Base-by-base conservation (phyloP, 2,797 vertebrate genomes). In the Eleutherodactylus coqui region DNA sequence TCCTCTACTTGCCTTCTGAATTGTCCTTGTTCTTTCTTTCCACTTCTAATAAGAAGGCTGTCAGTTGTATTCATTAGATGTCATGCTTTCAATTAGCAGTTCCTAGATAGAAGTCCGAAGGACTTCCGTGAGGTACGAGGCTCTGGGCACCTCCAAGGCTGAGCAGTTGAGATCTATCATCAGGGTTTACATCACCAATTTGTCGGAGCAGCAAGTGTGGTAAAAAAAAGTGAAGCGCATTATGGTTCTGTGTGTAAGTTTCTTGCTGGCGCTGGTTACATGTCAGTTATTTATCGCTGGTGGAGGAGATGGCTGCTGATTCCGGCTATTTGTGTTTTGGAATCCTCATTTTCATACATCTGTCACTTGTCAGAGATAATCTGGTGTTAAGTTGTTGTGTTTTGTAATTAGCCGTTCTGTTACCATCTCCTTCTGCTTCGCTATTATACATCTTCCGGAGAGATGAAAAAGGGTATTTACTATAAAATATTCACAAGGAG, bases 331-430 rank as follows among this genome's bases (percentile, higher is more conserved):
- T 86, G 69, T 82, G 85, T 78, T 87, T 87, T 87, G 85, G 85
- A 87, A 36, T 87, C 60, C 80, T 83, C 62, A 76, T 79, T 78
- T 83, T 72, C 79, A 34, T 87, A 41, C 85, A 87, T 82, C 85
- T 87, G 85, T 87, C 85, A 83, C 85, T 78, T 87, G 85, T 87
- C 85, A 87, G 85, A 47, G 75, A 87, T 83, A 87, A 87, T 87
- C 85, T 87, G 85, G 27, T 83, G 85, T 70, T 83, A 87, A 87
- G 64, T 83, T 83, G 75, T 87, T 87, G 85, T 87, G 80, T 87
- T 87, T 83, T 83, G 55, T 83, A 87, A 87, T 87, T 87, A 87
- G 85, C 80, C 76, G 51, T 87, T 83, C 85, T 87, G 85, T 87
- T 87, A 87, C 75, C 51, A 83, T 78, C 73, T 79, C 85, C 85